Evolutionary conservation across 1,140 invertebrate genomes (phyloP), one percentile per base, ranked within the genome.

Genomic region (Trichonephila clavipes): DNA sequence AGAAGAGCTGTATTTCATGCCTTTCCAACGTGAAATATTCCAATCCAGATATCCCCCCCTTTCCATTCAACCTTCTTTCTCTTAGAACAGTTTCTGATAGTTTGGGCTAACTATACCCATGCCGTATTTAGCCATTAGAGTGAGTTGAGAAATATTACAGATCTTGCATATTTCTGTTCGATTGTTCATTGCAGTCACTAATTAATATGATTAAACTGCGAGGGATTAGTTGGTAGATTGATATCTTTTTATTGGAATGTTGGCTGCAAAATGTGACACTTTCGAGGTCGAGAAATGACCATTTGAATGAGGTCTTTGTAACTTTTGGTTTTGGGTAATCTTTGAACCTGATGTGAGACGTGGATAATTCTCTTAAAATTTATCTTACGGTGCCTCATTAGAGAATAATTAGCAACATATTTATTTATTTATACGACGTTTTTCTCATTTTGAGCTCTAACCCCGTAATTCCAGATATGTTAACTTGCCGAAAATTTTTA

Each of bases 61-160:
- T 40, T 7, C 51, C 51, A 12, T 51, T 7, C 10, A 7, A 51
- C 51, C 28, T 77, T 77, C 24, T 18, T 40, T 28, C 28, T 34
- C 72, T 34, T 16, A 40, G 72, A 77, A 77, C 72, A 40, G 34
- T 77, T 77, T 77, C 72, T 77, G 72, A 77, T 77, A 77, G 72
- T 77, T 77, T 51, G 40, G 72, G 72, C 34, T 77, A 77, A 77
- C 72, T 77, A 77, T 77, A 77, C 72, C 24, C 28, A 40, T 77
- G 28, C 72, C 28, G 72, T 34, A 77, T 77, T 77, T 77, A 77
- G 28, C 72, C 34, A 77, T 77, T 77, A 77, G 28, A 18, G 34
- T 28, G 4, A 16, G 28, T 34, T 34, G n/a, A 69, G 66, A 69
- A 69, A 28, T 69, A 69, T 69, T 8, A 24, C 66, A 69, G 66